A percentile compares a stretch with the other conserved stretches of the same genome.
phyloP scores from a whole-genome alignment of 2,797 vertebrate genomes.

The Discoglossus pictus region DNA sequence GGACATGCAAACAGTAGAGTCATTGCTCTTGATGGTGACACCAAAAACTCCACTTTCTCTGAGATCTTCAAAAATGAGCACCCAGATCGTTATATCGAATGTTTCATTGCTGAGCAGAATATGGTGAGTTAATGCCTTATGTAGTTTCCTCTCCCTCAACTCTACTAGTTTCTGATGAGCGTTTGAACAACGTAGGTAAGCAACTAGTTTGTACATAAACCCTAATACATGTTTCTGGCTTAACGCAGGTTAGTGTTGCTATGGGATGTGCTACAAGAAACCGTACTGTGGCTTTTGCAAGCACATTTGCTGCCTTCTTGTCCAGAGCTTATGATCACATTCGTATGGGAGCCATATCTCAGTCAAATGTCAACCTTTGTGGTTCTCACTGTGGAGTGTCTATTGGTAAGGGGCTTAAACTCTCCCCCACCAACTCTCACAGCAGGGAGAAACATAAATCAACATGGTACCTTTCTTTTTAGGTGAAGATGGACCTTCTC shows the following conservation, averaged over 20 bases:
- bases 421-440: too few relatives aligned
- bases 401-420: slow-evolving; percentile 70
- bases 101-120: slow-evolving; percentile 86
- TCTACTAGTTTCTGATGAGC: too few relatives aligned
- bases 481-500: slow-evolving; percentile 86
- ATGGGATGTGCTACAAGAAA: slow-evolving; percentile 81
- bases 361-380: slow-evolving; percentile 80
- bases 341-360: slow-evolving; percentile 81
- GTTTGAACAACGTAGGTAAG: too few relatives aligned
- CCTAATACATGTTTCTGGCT: too few relatives aligned
- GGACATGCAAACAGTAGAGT: slow-evolving; percentile 73
- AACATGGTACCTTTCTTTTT: slow-evolving; percentile 16
- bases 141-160: neutral
- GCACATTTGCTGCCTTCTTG: slow-evolving; percentile 83
- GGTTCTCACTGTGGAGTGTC: slow-evolving; percentile 87
- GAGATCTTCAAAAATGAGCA: slow-evolving; percentile 81
- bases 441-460: too few relatives aligned
- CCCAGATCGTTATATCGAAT: slow-evolving; percentile 85
- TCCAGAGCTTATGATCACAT: slow-evolving; percentile 85
- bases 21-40: slow-evolving; percentile 83
- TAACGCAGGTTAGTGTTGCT: slow-evolving; percentile 86
- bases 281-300: slow-evolving; percentile 79
- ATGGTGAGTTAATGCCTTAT: slow-evolving; percentile 62
- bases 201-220: too few relatives aligned
- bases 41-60: slow-evolving; percentile 85